Evolutionary conservation across 2,888 invertebrate genomes (phyloP), one percentile per base, ranked within the genome.

Genomic region (Stenichneumon culpator): DNA sequence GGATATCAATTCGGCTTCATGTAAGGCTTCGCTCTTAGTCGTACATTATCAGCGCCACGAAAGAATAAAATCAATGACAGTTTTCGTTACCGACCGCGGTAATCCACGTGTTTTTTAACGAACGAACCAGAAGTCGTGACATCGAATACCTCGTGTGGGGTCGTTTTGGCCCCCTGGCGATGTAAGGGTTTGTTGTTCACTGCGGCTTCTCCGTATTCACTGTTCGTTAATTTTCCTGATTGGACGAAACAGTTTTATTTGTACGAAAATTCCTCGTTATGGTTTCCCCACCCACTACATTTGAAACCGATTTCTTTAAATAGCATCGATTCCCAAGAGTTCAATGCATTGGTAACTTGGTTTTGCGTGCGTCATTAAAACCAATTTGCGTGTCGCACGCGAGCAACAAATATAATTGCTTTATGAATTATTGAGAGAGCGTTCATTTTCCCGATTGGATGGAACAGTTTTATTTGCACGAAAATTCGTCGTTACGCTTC

Each of bases 401-500:
- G 68, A 68, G 39, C 16, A 47, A 68, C 44, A 63, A 70, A 79
- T 69, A 14, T 69, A 79, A 68, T 69, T 82, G 65, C 52, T 77
- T 77, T 70, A 65, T 82, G 73, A 82, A 82, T 82, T 73, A 82
- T 78, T 50, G 72, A 78, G 32, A 57, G 6, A 1, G 32, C 63
- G 63, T 32, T 63, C 36, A 14, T 32, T 63, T 36, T 57, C n/a
- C 32, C n/a, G 63, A 63, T 63, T 16, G n/a, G 16, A 72, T 52
- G 22, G 4, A 72, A 72, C 3, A 57, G 22, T 39, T 6, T 68
- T 28, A 50, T n/a, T 19, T 28, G 28, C 22, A 54, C 52, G 14
- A 11, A 19, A 14, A 28, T 72, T 5, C 32, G n/a, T 36, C 2
- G 28, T 50, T n/a, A 5, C 14, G 7, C 6, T 14, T 28, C 22